Conservation (phyloP, 1,140 invertebrate genomes). For the Heliconius hermathena region DNA sequence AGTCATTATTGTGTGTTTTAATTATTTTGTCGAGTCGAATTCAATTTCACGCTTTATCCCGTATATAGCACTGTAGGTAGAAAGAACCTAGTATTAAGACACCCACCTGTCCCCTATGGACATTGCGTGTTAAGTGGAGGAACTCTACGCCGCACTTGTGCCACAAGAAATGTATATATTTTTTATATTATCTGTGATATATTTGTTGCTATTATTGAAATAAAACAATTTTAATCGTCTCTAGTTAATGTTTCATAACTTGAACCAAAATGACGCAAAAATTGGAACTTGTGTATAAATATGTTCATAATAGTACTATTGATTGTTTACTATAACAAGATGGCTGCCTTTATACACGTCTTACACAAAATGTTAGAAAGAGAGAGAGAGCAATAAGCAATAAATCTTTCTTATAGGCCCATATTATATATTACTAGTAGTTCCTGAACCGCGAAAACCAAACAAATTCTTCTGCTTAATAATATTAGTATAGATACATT, state of each 20-base stretch:
- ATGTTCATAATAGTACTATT: background rate
- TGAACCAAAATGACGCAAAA: background rate
- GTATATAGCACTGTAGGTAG: too few relatives aligned
- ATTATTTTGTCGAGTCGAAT: too few relatives aligned
- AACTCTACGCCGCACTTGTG: too few relatives aligned
- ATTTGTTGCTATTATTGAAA: background rate
- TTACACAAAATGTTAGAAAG: background rate
- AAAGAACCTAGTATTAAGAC: too few relatives aligned
- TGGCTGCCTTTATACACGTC: background rate
- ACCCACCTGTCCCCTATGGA: too few relatives aligned
- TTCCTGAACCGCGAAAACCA: too few relatives aligned
- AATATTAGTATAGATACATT: too few relatives aligned
- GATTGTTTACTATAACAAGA: background rate
- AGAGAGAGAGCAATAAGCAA: background rate
- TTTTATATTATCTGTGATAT: background rate
- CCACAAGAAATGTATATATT: background rate
- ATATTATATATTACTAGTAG: background rate
- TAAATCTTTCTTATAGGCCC: background rate
- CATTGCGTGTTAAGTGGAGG: too few relatives aligned
- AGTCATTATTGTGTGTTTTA: too few relatives aligned
- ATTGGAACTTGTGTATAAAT: background rate
- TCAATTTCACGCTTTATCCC: too few relatives aligned
- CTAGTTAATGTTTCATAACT: background rate
- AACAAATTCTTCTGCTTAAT: too few relatives aligned
- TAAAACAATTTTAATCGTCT: background rate